Evolutionary conservation across 2,888 invertebrate genomes (phyloP).

Genomic region (Hirtodrosophila trivittata): DNA sequence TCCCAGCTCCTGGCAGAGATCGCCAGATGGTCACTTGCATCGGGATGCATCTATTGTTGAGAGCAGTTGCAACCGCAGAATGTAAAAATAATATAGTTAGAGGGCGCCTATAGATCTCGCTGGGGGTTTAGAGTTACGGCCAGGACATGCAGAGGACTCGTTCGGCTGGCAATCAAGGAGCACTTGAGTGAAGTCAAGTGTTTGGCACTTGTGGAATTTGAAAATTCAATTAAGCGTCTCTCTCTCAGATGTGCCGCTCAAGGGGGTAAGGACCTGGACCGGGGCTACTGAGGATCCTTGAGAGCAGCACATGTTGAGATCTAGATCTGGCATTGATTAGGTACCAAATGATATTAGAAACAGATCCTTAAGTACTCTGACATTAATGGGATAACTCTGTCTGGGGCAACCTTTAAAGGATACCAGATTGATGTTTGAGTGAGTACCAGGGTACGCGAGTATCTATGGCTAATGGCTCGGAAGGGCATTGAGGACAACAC

Average conservation of each 20-base stretch:
- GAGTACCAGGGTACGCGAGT: conserved; percentile 15
- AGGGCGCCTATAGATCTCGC: conserved; percentile 30
- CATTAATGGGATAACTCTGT: neutral
- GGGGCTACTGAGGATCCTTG: conserved; percentile 19
- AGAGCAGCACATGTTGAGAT: conserved; percentile 9
- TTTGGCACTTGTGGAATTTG: conserved; percentile 41
- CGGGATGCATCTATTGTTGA: too few relatives aligned
- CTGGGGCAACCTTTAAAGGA: too few relatives aligned
- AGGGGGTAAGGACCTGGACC: conserved; percentile 15
- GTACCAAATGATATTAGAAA: neutral
- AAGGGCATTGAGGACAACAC: conserved; percentile 57
- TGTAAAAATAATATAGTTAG: conserved; percentile 39
- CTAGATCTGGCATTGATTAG: conserved; percentile 26
- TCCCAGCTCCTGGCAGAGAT: too few relatives aligned
- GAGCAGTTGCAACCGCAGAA: conserved; percentile 34
- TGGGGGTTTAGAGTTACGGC: conserved; percentile 23
- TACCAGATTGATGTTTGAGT: neutral
- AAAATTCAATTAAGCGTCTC: conserved; percentile 46
- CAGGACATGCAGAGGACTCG: conserved; percentile 29
- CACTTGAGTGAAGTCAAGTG: conserved; percentile 53
- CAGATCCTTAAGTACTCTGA: neutral
- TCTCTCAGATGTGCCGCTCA: conserved; percentile 18
- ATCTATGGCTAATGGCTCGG: conserved; percentile 32
- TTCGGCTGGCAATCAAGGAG: conserved; percentile 4
- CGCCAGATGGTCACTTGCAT: too few relatives aligned